Conservation (phyloP, 2,113 vertebrate species). For the Trochalopteron elliotii region DNA sequence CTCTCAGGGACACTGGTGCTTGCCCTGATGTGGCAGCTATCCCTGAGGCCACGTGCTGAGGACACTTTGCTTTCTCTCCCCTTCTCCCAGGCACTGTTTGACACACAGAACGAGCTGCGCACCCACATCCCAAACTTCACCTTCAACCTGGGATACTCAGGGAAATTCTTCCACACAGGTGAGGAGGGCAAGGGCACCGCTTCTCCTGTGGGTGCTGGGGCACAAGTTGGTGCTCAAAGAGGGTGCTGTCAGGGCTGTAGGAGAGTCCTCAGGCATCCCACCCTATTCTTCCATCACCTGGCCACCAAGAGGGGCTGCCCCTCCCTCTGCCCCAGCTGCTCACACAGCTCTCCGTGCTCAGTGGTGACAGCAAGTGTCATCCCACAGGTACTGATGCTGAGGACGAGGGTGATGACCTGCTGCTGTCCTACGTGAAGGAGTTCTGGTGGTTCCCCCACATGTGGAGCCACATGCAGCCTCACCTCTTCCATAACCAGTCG, state of each 20-base stretch:
- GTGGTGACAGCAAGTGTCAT: neutral
- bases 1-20: accelerated
- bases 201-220: neutral
- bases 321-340: neutral
- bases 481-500: slow-evolving; percentile 97
- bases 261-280: neutral
- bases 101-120: slow-evolving; percentile 91
- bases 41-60: accelerated
- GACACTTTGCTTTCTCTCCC: neutral
- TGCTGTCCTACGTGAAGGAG: slow-evolving; percentile 91
- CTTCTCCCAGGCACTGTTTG: slow-evolving; percentile 84
- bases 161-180: slow-evolving; percentile 99
- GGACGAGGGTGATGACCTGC: slow-evolving; percentile 91
- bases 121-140: slow-evolving; percentile 96
- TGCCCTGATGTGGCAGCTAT: accelerated
- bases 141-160: slow-evolving; percentile 99
- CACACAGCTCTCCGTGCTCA: accelerated
- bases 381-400: slow-evolving; percentile 90
- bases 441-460: slow-evolving; percentile 99
- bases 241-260: accelerated
- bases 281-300: neutral
- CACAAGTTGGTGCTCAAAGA: neutral
- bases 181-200: neutral
- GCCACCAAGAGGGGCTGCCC: neutral
- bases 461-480: slow-evolving; percentile 99